Base-by-base conservation (phyloP, 1,140 invertebrate species). In the Drosophila ficusphila region DNA sequence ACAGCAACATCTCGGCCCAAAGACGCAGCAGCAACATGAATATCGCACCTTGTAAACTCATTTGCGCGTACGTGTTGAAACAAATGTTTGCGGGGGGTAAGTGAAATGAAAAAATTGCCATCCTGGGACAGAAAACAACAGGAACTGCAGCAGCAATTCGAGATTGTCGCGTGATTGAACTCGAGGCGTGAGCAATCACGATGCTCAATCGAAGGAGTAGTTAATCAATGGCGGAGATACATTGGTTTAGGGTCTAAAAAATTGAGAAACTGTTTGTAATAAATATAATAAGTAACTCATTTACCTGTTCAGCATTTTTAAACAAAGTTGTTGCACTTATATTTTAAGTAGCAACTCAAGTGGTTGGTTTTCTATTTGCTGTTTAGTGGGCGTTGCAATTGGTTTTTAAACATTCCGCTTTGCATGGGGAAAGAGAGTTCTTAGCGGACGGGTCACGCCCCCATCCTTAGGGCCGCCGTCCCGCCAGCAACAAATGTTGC, bases 31-130 rank as follows among this genome's bases (percentile, higher is more conserved):
- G 82, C 82, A 88, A 88, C 82, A 88, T 88, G 89, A 83, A 83
- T 90, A 89, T 90, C 88, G 88, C 88, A 83, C 76, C 88, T 89
- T 90, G 89, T 90, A 83, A 90, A 90, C 89, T 90, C 89, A 90
- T 90, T 90, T 90, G 89, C 89, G 89, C 89, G 71, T 89, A 86
- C 89, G 89, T 90, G 89, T 90, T 90, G 89, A 90, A 90, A 90
- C 89, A 90, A 90, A 90, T 90, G 89, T 90, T 90, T 86, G 89
- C 89, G 89, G 89, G 89, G 83, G 74, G 89, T 73, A 71, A 76
- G 11, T 31, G 36, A 73, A 61, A 73, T 41, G 48, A 60, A 52
- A 72, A 38, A 64, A 72, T 42, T 42, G 60, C 46, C 64, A n/a
- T 67, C 44, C 47, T 31, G 60, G 27, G 53, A 34, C 21, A 7